These are phyloP conservation scores for Hyperoplus immaculatus DNA, from an alignment of 2,797 vertebrate genomes.

Conservation along the genomic window DNA sequence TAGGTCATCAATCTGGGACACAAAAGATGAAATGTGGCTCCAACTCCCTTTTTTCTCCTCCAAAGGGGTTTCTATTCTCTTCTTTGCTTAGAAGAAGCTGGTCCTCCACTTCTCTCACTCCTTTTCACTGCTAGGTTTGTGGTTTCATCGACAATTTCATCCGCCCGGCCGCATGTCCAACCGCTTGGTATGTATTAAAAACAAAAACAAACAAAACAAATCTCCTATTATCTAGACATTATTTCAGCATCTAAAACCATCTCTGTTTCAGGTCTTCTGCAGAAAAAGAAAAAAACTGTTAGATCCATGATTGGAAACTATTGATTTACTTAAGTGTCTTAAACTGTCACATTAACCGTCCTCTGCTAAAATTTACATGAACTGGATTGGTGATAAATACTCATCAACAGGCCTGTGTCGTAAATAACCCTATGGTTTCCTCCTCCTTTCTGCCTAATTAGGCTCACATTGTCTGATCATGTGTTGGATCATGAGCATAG, in stretches of 20 bases:
- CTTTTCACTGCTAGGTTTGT: constrained; percentile 57
- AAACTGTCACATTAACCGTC: constrained; percentile 6
- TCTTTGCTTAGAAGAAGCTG: constrained; percentile 68
- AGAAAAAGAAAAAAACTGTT: constrained; percentile 12
- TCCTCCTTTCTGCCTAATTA: constrained; percentile 48
- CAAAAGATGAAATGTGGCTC: constrained; percentile 87
- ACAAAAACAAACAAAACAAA: not conserved
- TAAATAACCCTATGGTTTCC: constrained; percentile 37
- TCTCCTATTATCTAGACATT: constrained; percentile 7
- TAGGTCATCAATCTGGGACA: constrained; percentile 85
- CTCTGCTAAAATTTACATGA: constrained; percentile 24
- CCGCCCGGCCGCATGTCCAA: constrained; percentile 11
- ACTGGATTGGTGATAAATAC: constrained; percentile 29
- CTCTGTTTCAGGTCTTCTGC: constrained; percentile 20
- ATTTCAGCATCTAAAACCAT: constrained; percentile 27
- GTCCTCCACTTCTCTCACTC: constrained; percentile 51
- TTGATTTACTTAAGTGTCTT: not conserved
- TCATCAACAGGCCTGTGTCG: constrained; percentile 30
- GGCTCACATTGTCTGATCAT: constrained; percentile 49
- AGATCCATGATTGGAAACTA: constrained; percentile 21
- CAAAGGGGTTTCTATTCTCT: constrained; percentile 58
- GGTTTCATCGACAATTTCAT: constrained; percentile 39
- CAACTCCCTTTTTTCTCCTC: constrained; percentile 55
- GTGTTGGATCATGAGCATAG: constrained; percentile 33
- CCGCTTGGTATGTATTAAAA: no score